Conservation (phyloP, 2,113 vertebrate species). For the Phycodurus eques region DNA sequence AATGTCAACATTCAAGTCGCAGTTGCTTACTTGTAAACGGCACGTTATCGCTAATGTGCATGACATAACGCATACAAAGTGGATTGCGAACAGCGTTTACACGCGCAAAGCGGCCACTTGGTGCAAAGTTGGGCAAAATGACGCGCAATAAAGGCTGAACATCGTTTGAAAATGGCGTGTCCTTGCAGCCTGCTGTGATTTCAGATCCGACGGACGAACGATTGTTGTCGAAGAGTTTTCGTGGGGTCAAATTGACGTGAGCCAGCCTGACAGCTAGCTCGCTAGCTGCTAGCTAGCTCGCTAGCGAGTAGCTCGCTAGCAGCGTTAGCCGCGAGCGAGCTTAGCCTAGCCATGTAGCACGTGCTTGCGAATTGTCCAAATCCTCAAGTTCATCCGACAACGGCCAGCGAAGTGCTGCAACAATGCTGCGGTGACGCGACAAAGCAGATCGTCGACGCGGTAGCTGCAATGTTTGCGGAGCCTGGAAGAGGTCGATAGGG, state of each 20-base stretch:
- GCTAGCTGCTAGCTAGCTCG: slow-evolving; percentile 51
- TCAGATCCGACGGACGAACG: not conserved
- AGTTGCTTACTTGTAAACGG: not conserved
- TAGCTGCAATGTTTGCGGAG: slow-evolving; percentile 12
- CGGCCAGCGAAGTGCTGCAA: slow-evolving; percentile 1
- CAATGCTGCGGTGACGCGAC: not conserved
- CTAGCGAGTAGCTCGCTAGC: slow-evolving; percentile 21
- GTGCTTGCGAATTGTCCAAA: slow-evolving; percentile 64
- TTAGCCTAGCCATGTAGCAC: slow-evolving; percentile 71
- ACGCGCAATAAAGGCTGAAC: not conserved
- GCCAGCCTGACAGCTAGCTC: slow-evolving; percentile 51
- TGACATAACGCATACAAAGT: not conserved
- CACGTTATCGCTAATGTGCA: not conserved
- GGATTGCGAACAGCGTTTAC: slow-evolving; percentile 42
- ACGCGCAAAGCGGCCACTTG: slow-evolving; percentile 29
- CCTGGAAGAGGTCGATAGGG: slow-evolving; percentile 46
- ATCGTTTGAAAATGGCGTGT: not conserved
- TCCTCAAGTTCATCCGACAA: slow-evolving; percentile 35
- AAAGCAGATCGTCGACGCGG: not conserved
- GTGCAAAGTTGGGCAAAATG: slow-evolving; percentile 11
- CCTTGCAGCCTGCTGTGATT: not conserved
- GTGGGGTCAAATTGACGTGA: not conserved
- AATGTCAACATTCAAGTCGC: not conserved
- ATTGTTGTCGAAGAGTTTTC: not conserved
- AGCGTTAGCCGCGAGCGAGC: slow-evolving; percentile 40